Percentiles rank a stretch among this genome's conserved stretches.
Conservation (phyloP, 2,113 vertebrate genomes). For the Ceuthmochares aereus region DNA sequence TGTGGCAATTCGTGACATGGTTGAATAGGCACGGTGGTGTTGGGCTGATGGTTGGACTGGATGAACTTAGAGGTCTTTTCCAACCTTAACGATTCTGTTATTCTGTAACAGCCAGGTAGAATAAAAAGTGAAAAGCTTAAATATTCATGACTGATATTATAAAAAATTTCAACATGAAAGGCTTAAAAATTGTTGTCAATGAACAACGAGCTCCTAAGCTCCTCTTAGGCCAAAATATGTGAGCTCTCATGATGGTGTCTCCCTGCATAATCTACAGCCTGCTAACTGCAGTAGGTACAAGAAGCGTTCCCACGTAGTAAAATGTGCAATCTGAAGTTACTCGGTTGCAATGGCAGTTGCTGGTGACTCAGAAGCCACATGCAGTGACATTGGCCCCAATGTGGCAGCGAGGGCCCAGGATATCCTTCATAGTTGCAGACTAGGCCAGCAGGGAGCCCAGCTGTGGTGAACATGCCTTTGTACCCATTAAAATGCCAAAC, state of each 20-base stretch:
- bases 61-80: too few species aligned
- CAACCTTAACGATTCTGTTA: too few species aligned
- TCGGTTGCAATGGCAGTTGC: neutral
- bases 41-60: too few species aligned
- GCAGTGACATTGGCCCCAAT: neutral
- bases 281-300: neutral
- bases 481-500: fast-evolving
- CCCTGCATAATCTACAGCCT: neutral
- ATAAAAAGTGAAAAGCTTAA: neutral
- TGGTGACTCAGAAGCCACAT: fast-evolving
- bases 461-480: fast-evolving
- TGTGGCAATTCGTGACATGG: too few species aligned
- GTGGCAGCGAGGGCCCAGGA: too few species aligned
- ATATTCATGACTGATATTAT: neutral
- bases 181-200: neutral
- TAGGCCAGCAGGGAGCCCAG: neutral
- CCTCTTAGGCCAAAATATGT: fast-evolving
- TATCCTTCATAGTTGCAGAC: too few species aligned
- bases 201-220: neutral
- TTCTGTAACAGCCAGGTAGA: neutral
- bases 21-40: too few species aligned
- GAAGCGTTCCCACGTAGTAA: fast-evolving
- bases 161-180: neutral
- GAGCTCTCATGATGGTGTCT: neutral
- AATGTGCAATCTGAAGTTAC: neutral